Conservation (phyloP, 2,113 vertebrate genomes). For the Crotalus viridis region DNA sequence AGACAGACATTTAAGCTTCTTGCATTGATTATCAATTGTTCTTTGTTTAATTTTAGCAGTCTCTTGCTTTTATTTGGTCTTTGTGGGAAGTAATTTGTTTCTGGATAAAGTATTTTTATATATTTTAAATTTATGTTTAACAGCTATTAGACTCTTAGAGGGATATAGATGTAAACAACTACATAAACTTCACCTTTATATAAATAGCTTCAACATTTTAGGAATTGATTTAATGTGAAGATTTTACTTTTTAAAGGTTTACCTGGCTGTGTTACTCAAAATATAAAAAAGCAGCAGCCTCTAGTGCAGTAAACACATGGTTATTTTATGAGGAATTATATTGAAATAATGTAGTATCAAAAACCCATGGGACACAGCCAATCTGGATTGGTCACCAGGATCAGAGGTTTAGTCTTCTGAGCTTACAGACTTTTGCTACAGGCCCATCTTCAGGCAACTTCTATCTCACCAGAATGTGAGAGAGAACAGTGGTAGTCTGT, state of each 20-base stretch:
- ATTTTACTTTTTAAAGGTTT: not conserved
- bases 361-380: not conserved
- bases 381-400: not conserved
- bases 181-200: not conserved
- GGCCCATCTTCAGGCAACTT: not conserved
- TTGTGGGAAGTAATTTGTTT: not conserved
- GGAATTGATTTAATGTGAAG: not conserved
- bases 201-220: not conserved
- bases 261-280: not conserved
- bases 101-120: not conserved
- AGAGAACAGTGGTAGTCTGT: not conserved
- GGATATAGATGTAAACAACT: not conserved
- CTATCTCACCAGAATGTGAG: not conserved
- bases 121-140: not conserved
- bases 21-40: not conserved
- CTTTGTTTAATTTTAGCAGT: not conserved
- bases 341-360: not conserved
- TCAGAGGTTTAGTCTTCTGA: not conserved
- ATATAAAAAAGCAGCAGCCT: not conserved
- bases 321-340: not conserved
- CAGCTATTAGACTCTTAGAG: not conserved
- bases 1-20: not conserved
- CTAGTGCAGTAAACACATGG: not conserved
- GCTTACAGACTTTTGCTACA: not conserved
- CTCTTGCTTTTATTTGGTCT: not conserved